Percentiles rank a stretch among this genome's conserved stretches.
Evolutionary conservation across 53 echinoderm and acorn worm genomes (phyloP).

Genomic region (Paelopatides confundens): DNA sequence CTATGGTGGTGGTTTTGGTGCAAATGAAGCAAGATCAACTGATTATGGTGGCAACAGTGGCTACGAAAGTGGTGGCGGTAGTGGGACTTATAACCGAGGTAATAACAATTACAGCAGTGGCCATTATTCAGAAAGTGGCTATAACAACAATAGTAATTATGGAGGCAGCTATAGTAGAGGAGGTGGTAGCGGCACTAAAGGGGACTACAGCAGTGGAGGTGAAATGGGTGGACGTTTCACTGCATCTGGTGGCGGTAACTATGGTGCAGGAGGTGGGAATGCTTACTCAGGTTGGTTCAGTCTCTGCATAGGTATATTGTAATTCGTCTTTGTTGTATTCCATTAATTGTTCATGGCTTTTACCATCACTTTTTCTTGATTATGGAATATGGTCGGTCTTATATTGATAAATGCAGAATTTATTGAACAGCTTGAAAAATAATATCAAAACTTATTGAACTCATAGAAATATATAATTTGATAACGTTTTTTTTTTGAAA

Average conservation of each 20-base stretch:
- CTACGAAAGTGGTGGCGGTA: slow-evolving; percentile 36
- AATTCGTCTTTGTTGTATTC: too few relatives aligned
- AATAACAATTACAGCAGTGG: slow-evolving; percentile 62
- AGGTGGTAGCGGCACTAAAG: slow-evolving; percentile 60
- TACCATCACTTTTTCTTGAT: too few relatives aligned
- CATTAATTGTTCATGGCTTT: too few relatives aligned
- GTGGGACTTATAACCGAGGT: slow-evolving; percentile 56
- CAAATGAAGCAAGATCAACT: slow-evolving; percentile 34
- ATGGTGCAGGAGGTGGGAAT: slow-evolving; percentile 36
- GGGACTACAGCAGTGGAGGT: slow-evolving; percentile 54
- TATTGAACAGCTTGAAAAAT: too few relatives aligned
- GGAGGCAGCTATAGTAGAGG: slow-evolving; percentile 49
- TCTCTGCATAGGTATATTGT: too few relatives aligned
- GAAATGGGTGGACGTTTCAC: slow-evolving; percentile 55
- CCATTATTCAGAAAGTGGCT: slow-evolving; percentile 40
- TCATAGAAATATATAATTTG: too few relatives aligned
- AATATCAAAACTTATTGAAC: too few relatives aligned
- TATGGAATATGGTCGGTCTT: too few relatives aligned
- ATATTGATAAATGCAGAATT: too few relatives aligned
- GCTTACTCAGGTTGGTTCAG: slow-evolving; percentile 11
- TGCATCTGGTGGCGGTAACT: slow-evolving; percentile 41
- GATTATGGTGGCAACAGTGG: slow-evolving; percentile 56
- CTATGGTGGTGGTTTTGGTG: slow-evolving; percentile 60
- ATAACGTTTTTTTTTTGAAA: too few relatives aligned
- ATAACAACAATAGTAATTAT: slow-evolving; percentile 51